Percentiles rank a stretch among this genome's conserved stretches.
phyloP scores from a whole-genome alignment of 2,888 invertebrate species.

The Cybosia mesomella region DNA sequence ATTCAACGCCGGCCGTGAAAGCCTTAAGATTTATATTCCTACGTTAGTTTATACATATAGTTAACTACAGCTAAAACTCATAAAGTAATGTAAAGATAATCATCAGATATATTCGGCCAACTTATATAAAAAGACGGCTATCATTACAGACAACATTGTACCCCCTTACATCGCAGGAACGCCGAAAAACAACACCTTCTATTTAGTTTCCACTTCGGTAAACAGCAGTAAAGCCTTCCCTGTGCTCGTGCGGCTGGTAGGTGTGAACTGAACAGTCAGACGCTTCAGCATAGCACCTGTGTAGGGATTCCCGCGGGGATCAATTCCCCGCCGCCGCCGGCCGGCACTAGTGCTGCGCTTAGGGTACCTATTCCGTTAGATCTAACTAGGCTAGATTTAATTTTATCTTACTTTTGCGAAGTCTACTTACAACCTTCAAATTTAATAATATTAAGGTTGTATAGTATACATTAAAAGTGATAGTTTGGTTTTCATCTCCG shows the following conservation, averaged over 20 bases:
- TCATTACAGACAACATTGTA: background rate
- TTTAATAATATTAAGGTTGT: background rate
- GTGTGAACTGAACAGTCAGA: constrained; percentile 37
- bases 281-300: constrained; percentile 46
- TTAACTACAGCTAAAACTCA: no score
- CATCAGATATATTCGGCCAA: no score
- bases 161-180: background rate
- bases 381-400: background rate
- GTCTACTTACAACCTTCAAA: background rate
- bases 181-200: constrained; percentile 8
- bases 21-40: no score
- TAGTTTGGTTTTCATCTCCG: background rate
- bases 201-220: constrained; percentile 8
- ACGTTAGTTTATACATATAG: no score
- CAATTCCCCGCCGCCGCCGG: constrained; percentile 53
- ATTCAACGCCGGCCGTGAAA: no score
- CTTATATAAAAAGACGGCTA: background rate
- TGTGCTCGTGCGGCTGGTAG: constrained; percentile 21
- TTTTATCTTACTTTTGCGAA: background rate
- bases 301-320: constrained; percentile 63
- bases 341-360: constrained; percentile 26
- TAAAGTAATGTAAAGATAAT: no score
- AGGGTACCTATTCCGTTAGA: constrained; percentile 14
- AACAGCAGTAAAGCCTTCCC: constrained; percentile 16
- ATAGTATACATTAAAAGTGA: no score